These are phyloP conservation scores for Ditylenchus dipsaci DNA, from an alignment of 1,140 invertebrate species.

Conservation along the genomic window DNA sequence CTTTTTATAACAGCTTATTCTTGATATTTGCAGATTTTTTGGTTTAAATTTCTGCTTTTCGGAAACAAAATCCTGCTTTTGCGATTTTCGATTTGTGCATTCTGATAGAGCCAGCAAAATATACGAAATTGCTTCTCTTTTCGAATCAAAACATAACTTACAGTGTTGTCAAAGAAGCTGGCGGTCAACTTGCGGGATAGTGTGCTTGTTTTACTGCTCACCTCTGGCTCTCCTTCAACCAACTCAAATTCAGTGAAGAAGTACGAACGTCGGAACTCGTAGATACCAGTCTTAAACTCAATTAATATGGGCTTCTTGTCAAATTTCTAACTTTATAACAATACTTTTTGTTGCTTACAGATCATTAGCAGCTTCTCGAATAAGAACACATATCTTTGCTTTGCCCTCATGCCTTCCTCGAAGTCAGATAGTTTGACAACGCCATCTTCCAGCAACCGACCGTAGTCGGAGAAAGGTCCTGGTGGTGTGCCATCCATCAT, in stretches of 20 bases:
- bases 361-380: slow-evolving; percentile 93
- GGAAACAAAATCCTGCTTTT: too few species aligned
- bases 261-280: slow-evolving; percentile 15
- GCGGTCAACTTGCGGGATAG: slow-evolving; percentile 33
- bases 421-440: slow-evolving; percentile 50
- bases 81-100: too few species aligned
- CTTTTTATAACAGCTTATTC: too few species aligned
- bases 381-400: slow-evolving; percentile 78
- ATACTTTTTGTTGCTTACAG: slow-evolving; percentile 71
- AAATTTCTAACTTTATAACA: too few species aligned
- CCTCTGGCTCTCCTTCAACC: slow-evolving; percentile 29
- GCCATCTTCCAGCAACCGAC: slow-evolving; percentile 59
- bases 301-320: too few species aligned
- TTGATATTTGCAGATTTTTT: too few species aligned
- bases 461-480: slow-evolving; percentile 58
- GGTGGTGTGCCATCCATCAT: slow-evolving; percentile 2
- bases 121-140: too few species aligned
- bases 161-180: slow-evolving; percentile 34
- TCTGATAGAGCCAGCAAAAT: too few species aligned
- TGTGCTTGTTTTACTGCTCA: slow-evolving; percentile 24
- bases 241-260: slow-evolving; percentile 30
- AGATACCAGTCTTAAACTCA: slow-evolving; percentile 2
- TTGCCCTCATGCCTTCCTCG: slow-evolving; percentile 23
- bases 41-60: too few species aligned
- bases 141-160: too few species aligned